Conservation (phyloP, 1,140 invertebrate species). For the Anastrepha obliqua region DNA sequence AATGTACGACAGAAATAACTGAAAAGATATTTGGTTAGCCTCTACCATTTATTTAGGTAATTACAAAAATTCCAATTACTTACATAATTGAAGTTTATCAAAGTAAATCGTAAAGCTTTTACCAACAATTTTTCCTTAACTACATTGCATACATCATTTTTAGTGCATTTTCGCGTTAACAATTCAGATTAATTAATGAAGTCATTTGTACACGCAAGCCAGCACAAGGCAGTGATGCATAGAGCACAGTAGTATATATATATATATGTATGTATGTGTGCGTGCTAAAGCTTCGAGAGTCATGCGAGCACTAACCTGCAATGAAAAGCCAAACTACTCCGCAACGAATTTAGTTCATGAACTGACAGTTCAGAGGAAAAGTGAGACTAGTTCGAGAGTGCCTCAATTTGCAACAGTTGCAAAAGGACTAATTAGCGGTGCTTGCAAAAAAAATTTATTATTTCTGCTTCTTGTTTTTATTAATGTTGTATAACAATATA, state of each 20-base stretch:
- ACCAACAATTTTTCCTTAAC: background rate
- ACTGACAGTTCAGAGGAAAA: no score
- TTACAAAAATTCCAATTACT: slow-evolving; percentile 42
- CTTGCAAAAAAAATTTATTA: no score
- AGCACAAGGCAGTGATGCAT: background rate
- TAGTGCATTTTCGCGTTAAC: slow-evolving; percentile 40
- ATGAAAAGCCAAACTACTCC: no score
- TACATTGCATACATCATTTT: slow-evolving; percentile 5
- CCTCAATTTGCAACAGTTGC: no score
- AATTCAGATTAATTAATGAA: slow-evolving; percentile 49
- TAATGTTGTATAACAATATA: no score
- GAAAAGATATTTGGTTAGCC: background rate
- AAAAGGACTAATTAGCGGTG: no score
- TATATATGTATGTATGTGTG: background rate
- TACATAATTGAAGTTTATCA: slow-evolving; percentile 29
- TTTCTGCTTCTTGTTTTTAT: no score
- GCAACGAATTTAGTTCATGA: no score
- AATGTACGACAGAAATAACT: background rate
- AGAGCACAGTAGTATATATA: background rate
- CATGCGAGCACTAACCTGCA: no score
- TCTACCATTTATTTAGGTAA: background rate
- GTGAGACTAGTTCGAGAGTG: no score
- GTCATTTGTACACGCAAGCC: slow-evolving; percentile 36
- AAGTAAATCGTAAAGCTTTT: slow-evolving; percentile 7
- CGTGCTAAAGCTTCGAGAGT: no score